Evolutionary conservation across 2,797 vertebrate genomes (phyloP).

Genomic region (Eupleurogrammus muticus): DNA sequence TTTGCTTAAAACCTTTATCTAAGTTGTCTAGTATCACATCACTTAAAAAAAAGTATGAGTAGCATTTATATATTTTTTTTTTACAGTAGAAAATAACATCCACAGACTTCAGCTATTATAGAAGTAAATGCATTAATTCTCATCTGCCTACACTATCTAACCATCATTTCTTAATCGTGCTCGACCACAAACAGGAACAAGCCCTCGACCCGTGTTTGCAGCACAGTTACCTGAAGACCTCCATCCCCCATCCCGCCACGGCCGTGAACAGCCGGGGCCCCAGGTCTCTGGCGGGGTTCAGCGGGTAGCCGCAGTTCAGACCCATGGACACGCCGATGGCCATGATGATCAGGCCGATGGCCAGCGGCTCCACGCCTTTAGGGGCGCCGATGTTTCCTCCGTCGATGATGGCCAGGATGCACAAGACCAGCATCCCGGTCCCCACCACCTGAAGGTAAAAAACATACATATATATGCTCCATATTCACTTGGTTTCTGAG

Average conservation of each 20-base stretch:
- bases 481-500: background rate
- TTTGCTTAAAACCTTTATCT: too few species aligned
- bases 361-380: conserved; percentile 92
- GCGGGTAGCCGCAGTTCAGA: conserved; percentile 94
- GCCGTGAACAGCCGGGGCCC: conserved; percentile 95
- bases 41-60: too few species aligned
- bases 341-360: conserved; percentile 90
- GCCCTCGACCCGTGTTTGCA: background rate
- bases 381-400: conserved; percentile 89
- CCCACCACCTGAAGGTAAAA: conserved; percentile 87
- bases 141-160: background rate
- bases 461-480: background rate
- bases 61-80: too few species aligned
- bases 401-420: conserved; percentile 93
- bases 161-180: background rate
- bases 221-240: conserved; percentile 92
- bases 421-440: conserved; percentile 90
- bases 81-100: too few species aligned
- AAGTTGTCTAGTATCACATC: too few species aligned
- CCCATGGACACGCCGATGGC: conserved; percentile 91
- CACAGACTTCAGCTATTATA: too few species aligned
- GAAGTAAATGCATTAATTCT: background rate
- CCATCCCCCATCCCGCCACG: conserved; percentile 93
- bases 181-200: background rate
- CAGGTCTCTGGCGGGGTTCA: conserved; percentile 96